phyloP scores from a whole-genome alignment of 1,140 invertebrate genomes.

The Brachionus paranguensis region DNA sequence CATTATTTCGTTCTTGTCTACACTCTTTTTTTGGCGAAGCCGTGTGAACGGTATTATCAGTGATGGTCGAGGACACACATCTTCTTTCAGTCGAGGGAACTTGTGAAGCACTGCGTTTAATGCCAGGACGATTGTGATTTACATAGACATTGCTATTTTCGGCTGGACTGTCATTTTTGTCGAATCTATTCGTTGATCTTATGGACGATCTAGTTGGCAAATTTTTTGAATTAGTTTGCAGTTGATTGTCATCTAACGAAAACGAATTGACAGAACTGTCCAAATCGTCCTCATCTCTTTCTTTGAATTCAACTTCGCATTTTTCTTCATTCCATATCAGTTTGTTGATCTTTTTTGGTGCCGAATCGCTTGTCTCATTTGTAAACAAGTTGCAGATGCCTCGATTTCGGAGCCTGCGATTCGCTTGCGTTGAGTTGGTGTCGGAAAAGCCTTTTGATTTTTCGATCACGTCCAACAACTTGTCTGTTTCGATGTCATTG shows the following conservation, averaged over 20 bases:
- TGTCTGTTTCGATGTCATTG: constrained; percentile 39
- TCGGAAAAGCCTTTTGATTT: constrained; percentile 31
- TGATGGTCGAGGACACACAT: not conserved
- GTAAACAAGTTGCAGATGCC: not conserved
- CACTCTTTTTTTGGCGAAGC: not conserved
- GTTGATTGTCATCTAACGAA: not conserved
- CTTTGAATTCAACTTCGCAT: constrained; percentile 17
- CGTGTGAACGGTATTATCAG: not conserved
- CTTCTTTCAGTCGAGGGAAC: constrained; percentile 11
- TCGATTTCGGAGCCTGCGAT: constrained; percentile 8
- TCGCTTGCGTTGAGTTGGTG: not conserved
- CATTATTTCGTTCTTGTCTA: not conserved
- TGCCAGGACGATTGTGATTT: not conserved
- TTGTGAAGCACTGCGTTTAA: constrained; percentile 27
- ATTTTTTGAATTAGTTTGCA: not conserved
- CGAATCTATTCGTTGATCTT: constrained; percentile 6
- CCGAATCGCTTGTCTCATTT: not conserved
- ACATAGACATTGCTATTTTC: not conserved
- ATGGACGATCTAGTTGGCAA: not conserved
- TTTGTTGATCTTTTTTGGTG: constrained; percentile 29
- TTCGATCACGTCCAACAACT: constrained; percentile 8
- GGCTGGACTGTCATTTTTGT: not conserved
- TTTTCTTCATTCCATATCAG: constrained; percentile 38
- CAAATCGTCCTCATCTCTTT: not conserved
- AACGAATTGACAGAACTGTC: not conserved